Base-by-base conservation (phyloP, 2,888 invertebrate species). In the Polydesmus complanatus region DNA sequence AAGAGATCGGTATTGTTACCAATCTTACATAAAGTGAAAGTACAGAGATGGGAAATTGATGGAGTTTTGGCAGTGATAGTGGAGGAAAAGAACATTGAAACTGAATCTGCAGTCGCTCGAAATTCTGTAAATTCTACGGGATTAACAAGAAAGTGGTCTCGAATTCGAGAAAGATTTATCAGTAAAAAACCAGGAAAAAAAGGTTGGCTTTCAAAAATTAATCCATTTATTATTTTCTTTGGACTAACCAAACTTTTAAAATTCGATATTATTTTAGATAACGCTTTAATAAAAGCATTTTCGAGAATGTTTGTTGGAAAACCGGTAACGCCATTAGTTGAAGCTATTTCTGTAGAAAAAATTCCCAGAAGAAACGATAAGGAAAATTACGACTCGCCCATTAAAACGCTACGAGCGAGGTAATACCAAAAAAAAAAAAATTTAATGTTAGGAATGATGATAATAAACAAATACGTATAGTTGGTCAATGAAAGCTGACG, bases 41-140 rank as follows among this genome's bases (percentile, higher is more conserved):
- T 58, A 19, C 25, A 50, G 2, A 47, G 23, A 27, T 58, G 58
- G 58, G 58, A 58, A 23, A 19, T 58, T 51, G 51, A 51, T 19
- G 21, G 25, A 26, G 51, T 58, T 3, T 48, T 25, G 21, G 58
- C 50, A 26, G 21, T 58, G 51, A 50, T 58, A 25, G 50, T 50
- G 1, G 58, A 58, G 26, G 25, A 56, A 18, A 47, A 56, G 3
- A 14, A 21, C 47, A 5, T 8, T 5, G 37, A 8, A 14, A 8
- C 37, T 5, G 14, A 37, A 37, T 37, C 14, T 14, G 5, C 37
- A 37, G 37, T 8, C 14, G 14, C 37, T 37, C 37, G 14, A 8
- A 8, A 5, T 5, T 14, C 14, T 37, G 14, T 14, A 8, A 37
- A 37, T 37, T 37, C 37, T 37, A 37, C 5, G 37, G 37, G 37